Percentiles rank a stretch among this genome's conserved stretches.
Conservation (phyloP, 1,140 invertebrate genomes). For the Drosophila bipectinata region DNA sequence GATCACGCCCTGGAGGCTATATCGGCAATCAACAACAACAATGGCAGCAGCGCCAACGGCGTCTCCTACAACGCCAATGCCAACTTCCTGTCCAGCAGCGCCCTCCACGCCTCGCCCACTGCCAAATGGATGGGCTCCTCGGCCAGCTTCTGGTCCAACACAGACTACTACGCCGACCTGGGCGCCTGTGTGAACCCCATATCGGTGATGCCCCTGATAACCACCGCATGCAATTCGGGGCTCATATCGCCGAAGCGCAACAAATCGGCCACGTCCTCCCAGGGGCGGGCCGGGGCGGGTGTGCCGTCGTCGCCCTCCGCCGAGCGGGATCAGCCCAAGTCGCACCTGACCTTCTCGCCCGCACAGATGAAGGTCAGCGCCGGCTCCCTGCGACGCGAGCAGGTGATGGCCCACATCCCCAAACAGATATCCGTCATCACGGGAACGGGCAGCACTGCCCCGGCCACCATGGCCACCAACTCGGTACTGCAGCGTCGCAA, state of each 20-base stretch:
- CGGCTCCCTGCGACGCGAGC: constrained; percentile 70
- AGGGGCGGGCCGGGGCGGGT: constrained; percentile 28
- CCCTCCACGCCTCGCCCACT: constrained; percentile 65
- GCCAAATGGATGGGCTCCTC: constrained; percentile 85
- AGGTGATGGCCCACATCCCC: constrained; percentile 85
- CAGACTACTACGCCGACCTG: constrained; percentile 90
- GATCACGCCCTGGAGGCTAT: constrained; percentile 74
- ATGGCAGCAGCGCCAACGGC: constrained; percentile 14
- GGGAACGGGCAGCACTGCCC: constrained; percentile 47
- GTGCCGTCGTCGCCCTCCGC: constrained; percentile 64
- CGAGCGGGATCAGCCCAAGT: constrained; percentile 85
- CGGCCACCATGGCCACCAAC: constrained; percentile 72
- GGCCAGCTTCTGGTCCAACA: constrained; percentile 88
- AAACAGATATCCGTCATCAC: constrained; percentile 84
- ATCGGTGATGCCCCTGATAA: constrained; percentile 87
- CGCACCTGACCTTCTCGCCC: constrained; percentile 88
- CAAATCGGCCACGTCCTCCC: constrained; percentile 32
- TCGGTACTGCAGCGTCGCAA: constrained; percentile 67
- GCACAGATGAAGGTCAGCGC: constrained; percentile 86
- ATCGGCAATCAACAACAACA: constrained; percentile 59
- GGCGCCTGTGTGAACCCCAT: constrained; percentile 92
- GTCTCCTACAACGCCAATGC: constrained; percentile 55
- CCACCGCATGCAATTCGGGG: constrained; percentile 48
- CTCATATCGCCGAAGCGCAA: constrained; percentile 50
- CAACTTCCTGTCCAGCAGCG: constrained; percentile 55